Conservation (phyloP, 2,797 vertebrate species). For the Rousettus madagascariensis region DNA sequence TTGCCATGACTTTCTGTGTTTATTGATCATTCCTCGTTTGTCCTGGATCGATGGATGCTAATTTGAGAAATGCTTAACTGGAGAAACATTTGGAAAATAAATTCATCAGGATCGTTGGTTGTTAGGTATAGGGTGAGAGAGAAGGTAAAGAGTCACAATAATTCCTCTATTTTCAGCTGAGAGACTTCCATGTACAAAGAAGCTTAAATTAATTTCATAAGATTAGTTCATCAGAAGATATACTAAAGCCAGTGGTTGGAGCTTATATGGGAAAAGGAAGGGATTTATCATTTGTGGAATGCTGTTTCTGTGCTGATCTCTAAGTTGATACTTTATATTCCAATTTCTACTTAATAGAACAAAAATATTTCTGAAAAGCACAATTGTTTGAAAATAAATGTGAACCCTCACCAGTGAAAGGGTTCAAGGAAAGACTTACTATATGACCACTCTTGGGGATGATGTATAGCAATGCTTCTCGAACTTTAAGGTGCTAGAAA, state of each 20-base stretch:
- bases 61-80: constrained; percentile 41
- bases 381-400: constrained; percentile 31
- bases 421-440: not conserved
- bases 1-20: not conserved
- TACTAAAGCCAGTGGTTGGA: not conserved
- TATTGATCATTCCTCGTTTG: not conserved
- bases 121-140: not conserved
- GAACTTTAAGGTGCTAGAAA: not conserved
- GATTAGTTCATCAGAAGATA: not conserved
- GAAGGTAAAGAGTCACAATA: not conserved
- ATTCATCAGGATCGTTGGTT: not conserved
- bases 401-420: not conserved
- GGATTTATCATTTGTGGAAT: not conserved
- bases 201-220: not conserved
- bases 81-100: constrained; percentile 37
- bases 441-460: not conserved
- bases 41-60: not conserved
- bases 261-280: not conserved
- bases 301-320: not conserved
- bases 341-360: not conserved
- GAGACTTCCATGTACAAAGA: not conserved
- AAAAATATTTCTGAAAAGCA: not conserved
- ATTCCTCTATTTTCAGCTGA: not conserved
- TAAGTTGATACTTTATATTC: not conserved
- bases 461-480: not conserved